Conservation (phyloP, 2,113 vertebrate species). For the Raja brachyura region DNA sequence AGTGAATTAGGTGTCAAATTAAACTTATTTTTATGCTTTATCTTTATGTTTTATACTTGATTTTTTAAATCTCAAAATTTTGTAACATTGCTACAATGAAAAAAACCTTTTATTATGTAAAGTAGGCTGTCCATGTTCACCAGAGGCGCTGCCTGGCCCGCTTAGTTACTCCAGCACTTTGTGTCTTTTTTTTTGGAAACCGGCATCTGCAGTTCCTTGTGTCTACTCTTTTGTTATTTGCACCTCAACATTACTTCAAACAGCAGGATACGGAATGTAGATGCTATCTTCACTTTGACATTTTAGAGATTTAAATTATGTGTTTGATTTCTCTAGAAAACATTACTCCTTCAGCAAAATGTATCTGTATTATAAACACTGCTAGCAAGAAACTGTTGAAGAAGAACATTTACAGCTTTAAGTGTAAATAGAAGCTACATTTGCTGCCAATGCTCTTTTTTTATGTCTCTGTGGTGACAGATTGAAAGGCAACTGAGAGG, state of each 20-base stretch:
- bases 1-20: too few relatives aligned
- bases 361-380: background rate
- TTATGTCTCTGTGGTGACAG: background rate
- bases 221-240: background rate
- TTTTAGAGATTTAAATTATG: background rate
- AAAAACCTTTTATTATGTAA: background rate
- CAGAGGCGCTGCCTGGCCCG: too few relatives aligned
- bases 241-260: background rate
- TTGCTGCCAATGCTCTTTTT: conserved; percentile 11
- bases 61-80: too few relatives aligned
- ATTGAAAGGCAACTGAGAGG: background rate
- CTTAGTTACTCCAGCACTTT: too few relatives aligned
- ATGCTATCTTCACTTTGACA: background rate
- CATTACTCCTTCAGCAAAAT: background rate
- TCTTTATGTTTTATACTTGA: too few relatives aligned
- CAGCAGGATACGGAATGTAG: background rate
- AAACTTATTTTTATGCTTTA: too few relatives aligned
- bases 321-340: background rate
- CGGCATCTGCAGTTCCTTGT: too few relatives aligned
- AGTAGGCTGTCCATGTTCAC: too few relatives aligned
- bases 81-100: too few relatives aligned
- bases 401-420: background rate
- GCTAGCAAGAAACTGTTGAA: background rate
- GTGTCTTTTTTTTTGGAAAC: too few relatives aligned
- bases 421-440: background rate